Evolutionary conservation across 2,113 vertebrate species (phyloP), one percentile per base, ranked within the genome.

Genomic region (Parotia lawesii): DNA sequence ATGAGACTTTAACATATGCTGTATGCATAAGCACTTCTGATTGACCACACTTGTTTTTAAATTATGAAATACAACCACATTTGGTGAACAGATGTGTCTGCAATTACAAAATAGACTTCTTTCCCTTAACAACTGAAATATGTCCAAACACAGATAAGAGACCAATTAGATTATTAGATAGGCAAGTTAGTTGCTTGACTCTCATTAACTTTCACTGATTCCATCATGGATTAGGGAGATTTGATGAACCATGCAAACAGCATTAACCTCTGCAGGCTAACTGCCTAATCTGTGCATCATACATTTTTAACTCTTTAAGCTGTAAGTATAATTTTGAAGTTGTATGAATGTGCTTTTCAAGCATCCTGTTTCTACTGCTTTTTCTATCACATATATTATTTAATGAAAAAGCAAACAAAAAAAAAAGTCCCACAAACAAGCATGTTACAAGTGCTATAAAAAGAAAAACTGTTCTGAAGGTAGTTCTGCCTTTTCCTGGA

Each of bases 111-210:
- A 88, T 16, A 77, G 21, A 25, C 35, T 70, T 57, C 50, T 57
- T 69, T 20, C 44, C 42, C 51, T 58, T 74, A 90, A 89, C 69
- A 72, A 74, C 80, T 85, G 64, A 83, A 94, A 73, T 94, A 77
- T 57, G 48, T 67, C 72, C 35, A 83, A 90, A 90, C 74, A 89
- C 54, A 92, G 90, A 93, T 96, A 94, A 95, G 83, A 77, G 56
- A 71, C 75, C 86, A 86, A 84, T 96, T 94, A 96, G 95, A 89
- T 94, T 86, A 80, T 89, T 91, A 94, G 89, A 93, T 85, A 78
- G n/a, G 8, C 73, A 71, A 78, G 81, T 85, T 75, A 61, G 76
- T 78, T 92, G 56, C 60, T 94, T 92, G 88, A 84, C 56, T 94
- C 87, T 92, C 83, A 94, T 94, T 93, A 96, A 93, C 86, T 96